These are phyloP conservation scores for Ericerus pela DNA, from an alignment of 1,140 invertebrate species.

Conservation along the genomic window DNA sequence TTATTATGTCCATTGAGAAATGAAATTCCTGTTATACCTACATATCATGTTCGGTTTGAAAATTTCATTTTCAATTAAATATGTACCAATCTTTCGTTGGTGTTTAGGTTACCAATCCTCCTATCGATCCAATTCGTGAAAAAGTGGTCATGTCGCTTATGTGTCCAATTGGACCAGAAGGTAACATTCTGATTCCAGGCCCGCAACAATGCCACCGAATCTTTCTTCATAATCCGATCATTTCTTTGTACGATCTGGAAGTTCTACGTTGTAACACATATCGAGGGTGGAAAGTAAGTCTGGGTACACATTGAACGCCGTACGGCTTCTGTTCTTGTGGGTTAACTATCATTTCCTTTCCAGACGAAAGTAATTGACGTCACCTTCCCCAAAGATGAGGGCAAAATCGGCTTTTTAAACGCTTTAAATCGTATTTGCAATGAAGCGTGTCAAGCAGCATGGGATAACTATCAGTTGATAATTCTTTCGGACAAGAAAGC, in stretches of 20 bases:
- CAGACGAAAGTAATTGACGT: conserved; percentile 77
- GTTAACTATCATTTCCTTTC: conserved; percentile 14
- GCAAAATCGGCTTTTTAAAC: conserved; percentile 52
- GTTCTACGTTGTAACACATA: conserved; percentile 71
- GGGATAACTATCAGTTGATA: conserved; percentile 66
- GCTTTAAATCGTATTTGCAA: conserved; percentile 65
- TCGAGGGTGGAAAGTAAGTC: conserved; percentile 64
- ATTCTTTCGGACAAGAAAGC: conserved; percentile 74
- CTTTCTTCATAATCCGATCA: conserved; percentile 85
- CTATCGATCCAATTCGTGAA: conserved; percentile 98
- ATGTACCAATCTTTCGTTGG: conserved; percentile 16
- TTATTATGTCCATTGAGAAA: too few relatives aligned
- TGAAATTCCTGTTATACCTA: too few relatives aligned
- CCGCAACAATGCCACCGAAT: conserved; percentile 80
- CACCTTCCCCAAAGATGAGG: conserved; percentile 60
- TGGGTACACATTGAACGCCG: background rate
- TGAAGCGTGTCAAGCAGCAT: conserved; percentile 67
- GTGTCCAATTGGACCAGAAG: conserved; percentile 79
- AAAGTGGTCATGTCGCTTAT: conserved; percentile 96
- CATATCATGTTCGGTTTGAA: too few relatives aligned
- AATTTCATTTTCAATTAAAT: too few relatives aligned
- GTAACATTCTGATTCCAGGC: conserved; percentile 83
- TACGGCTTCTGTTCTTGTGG: background rate
- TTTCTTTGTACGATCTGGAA: conserved; percentile 80
- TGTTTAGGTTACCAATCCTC: conserved; percentile 87